These are phyloP conservation scores for Enteromius trimaculatus DNA, from an alignment of 2,797 vertebrate genomes.

Conservation along the genomic window DNA sequence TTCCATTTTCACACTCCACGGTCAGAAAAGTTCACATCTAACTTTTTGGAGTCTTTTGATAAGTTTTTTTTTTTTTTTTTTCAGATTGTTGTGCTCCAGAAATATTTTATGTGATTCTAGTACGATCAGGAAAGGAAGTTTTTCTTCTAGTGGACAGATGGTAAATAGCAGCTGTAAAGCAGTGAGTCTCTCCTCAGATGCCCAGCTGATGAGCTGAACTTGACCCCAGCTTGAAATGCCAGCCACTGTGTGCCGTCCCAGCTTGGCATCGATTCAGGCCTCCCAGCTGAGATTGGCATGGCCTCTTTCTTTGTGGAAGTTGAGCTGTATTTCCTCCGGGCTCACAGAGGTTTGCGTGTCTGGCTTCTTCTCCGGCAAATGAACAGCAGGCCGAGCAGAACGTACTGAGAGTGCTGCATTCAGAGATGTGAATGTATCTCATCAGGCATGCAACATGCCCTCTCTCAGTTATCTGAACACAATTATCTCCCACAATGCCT, in stretches of 20 bases:
- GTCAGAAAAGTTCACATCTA: conserved; percentile 14
- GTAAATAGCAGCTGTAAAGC: conserved; percentile 43
- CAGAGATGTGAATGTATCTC: conserved; percentile 21
- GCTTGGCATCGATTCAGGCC: conserved; percentile 50
- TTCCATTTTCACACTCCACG: conserved; percentile 20
- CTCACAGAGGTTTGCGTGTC: conserved; percentile 30
- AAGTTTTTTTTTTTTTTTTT: neutral
- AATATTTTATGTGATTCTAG: conserved; percentile 8
- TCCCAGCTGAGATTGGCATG: conserved; percentile 53
- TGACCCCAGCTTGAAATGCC: conserved; percentile 59
- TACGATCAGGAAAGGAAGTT: conserved; percentile 18
- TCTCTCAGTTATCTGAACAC: conserved; percentile 1
- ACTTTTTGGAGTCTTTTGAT: neutral
- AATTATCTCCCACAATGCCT: neutral
- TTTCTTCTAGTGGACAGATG: conserved; percentile 52
- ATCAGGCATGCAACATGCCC: conserved; percentile 10
- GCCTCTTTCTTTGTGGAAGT: conserved; percentile 55
- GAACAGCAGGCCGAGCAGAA: conserved; percentile 29
- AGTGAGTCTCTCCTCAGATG: conserved; percentile 31
- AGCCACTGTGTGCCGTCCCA: conserved; percentile 40
- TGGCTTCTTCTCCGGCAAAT: conserved; percentile 22
- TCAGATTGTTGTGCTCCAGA: neutral
- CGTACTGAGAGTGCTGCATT: conserved; percentile 19
- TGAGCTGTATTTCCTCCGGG: conserved; percentile 60
- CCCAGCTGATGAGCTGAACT: conserved; percentile 55